Conservation (phyloP, 2,888 invertebrate genomes). For the Cheilosia scutellata region DNA sequence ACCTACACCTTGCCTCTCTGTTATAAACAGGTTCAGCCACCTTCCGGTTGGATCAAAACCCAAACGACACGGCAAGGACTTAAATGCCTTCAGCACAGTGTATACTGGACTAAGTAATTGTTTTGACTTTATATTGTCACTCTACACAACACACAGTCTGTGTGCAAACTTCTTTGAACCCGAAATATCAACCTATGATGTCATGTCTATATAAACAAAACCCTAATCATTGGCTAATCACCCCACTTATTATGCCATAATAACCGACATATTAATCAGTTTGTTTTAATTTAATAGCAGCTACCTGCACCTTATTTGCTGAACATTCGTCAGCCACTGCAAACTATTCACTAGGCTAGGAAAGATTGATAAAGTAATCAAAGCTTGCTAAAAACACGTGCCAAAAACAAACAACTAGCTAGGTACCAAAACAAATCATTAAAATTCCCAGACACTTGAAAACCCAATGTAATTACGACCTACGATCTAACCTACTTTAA, state of each 20-base stretch:
- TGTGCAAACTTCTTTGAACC: slow-evolving; percentile 2
- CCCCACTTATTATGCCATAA: slow-evolving; percentile 13
- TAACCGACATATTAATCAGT: slow-evolving; percentile 15
- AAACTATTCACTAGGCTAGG: neutral
- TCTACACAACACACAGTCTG: slow-evolving; percentile 5
- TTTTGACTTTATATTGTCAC: too few relatives aligned
- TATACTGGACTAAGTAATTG: too few relatives aligned
- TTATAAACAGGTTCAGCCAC: too few relatives aligned
- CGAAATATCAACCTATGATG: slow-evolving; percentile 9
- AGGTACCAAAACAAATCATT: slow-evolving; percentile 46
- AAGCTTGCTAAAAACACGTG: slow-evolving; percentile 28
- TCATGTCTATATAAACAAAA: slow-evolving; percentile 24
- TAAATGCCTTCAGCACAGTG: too few relatives aligned
- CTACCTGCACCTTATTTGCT: neutral
- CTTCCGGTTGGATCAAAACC: too few relatives aligned
- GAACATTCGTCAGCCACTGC: neutral
- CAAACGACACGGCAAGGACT: too few relatives aligned
- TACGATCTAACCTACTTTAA: slow-evolving; percentile 52
- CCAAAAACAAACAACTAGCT: slow-evolving; percentile 18
- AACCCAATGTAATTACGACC: slow-evolving; percentile 48
- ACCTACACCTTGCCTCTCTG: too few relatives aligned
- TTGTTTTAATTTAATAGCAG: neutral
- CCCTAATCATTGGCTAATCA: slow-evolving; percentile 25
- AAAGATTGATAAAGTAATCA: neutral
- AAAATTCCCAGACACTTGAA: slow-evolving; percentile 58